These are phyloP conservation scores for Bothrops alternatus DNA, from an alignment of 2,797 vertebrate genomes.

Conservation along the genomic window DNA sequence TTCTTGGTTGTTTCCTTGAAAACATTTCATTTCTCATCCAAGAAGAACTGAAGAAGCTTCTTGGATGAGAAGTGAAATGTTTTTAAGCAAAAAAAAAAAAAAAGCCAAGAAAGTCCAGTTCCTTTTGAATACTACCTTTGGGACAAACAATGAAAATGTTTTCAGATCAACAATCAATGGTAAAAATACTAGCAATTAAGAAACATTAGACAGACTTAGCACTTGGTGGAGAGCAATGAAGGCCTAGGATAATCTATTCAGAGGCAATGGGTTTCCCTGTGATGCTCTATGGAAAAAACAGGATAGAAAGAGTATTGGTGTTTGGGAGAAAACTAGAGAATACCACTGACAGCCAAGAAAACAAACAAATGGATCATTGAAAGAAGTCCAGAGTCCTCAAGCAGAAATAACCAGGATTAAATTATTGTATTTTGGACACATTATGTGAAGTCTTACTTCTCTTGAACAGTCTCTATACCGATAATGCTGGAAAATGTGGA, in stretches of 20 bases:
- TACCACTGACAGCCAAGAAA: background rate
- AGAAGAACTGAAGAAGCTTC: background rate
- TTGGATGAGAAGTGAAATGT: background rate
- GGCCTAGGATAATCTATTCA: background rate
- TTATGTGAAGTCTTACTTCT: background rate
- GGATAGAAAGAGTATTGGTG: background rate
- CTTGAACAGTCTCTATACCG: background rate
- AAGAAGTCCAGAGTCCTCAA: background rate
- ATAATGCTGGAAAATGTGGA: background rate
- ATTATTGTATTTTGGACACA: background rate
- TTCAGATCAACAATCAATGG: background rate
- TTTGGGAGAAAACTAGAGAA: background rate
- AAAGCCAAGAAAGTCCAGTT: background rate
- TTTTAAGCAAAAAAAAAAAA: background rate
- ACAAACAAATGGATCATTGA: background rate
- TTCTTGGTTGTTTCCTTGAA: background rate
- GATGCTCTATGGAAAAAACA: background rate
- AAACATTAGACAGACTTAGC: background rate
- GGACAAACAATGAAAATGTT: background rate
- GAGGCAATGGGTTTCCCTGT: background rate
- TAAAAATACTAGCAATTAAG: background rate
- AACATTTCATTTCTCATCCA: background rate
- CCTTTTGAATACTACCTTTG: background rate
- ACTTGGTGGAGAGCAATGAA: background rate
- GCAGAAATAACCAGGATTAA: background rate